Percentiles rank a stretch among this genome's conserved stretches.
These are phyloP conservation scores for Chloroceryle inda DNA, from an alignment of 2,797 vertebrate genomes.

Conservation along the genomic window DNA sequence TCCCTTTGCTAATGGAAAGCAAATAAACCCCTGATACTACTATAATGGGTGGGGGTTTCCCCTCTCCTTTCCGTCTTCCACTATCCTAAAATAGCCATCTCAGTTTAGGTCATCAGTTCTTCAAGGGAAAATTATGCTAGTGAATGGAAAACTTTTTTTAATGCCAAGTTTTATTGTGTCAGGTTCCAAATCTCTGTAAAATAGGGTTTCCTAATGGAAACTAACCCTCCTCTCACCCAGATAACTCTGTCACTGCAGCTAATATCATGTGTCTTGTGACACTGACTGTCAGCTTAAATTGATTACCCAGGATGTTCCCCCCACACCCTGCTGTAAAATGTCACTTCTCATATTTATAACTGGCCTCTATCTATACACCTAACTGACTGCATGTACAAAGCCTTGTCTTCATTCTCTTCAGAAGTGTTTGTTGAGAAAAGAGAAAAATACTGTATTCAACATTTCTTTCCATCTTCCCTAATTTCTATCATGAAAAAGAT, in stretches of 20 bases:
- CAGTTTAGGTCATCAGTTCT: neutral
- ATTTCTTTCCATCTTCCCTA: neutral
- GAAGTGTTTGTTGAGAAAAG: neutral
- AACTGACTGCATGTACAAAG: neutral
- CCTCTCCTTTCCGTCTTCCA: neutral
- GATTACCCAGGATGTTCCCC: conserved; percentile 57
- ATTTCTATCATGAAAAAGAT: neutral
- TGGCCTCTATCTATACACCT: neutral
- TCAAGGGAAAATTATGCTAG: conserved; percentile 11
- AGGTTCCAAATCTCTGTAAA: conserved; percentile 36
- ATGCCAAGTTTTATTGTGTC: conserved; percentile 7
- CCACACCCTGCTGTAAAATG: conserved; percentile 23
- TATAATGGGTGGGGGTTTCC: neutral
- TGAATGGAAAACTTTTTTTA: conserved; percentile 22
- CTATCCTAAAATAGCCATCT: conserved; percentile 39
- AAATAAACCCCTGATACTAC: neutral
- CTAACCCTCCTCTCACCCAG: neutral
- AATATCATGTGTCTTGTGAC: conserved; percentile 32
- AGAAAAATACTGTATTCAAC: neutral
- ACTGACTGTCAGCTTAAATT: conserved; percentile 52
- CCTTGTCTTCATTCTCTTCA: neutral
- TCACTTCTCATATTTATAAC: conserved; percentile 57
- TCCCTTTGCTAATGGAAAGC: conserved; percentile 4
- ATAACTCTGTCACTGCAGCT: conserved; percentile 13
- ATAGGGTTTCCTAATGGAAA: conserved; percentile 52